Evolutionary conservation across 2,888 invertebrate species (phyloP).

Genomic region (Eumacrocentrus americanus): DNA sequence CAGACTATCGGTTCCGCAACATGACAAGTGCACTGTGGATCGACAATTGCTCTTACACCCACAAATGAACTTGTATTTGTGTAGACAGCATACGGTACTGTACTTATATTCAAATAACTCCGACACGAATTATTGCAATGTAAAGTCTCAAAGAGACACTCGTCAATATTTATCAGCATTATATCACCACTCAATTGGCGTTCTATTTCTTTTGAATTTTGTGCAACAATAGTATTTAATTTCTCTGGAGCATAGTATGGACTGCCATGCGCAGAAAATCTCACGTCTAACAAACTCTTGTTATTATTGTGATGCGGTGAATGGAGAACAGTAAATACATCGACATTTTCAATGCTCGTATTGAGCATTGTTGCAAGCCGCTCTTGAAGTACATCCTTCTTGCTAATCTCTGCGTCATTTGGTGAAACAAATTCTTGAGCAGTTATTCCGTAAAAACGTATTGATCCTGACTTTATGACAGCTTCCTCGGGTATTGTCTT

Average conservation of each 20-base stretch:
- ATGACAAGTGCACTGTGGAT: conserved; percentile 78
- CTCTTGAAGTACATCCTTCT: conserved; percentile 73
- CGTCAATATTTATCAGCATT: conserved; percentile 89
- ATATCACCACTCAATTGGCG: conserved; percentile 75
- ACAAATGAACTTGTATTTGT: conserved; percentile 95
- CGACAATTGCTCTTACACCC: conserved; percentile 85
- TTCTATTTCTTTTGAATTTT: conserved; percentile 75
- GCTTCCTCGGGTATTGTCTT: conserved; percentile 90
- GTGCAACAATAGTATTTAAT: conserved; percentile 82
- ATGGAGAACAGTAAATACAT: conserved; percentile 89
- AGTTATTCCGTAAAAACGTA: conserved; percentile 80
- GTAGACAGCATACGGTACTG: conserved; percentile 81
- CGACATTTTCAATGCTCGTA: conserved; percentile 81
- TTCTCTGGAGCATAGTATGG: conserved; percentile 90
- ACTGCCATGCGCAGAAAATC: conserved; percentile 93
- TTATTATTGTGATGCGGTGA: conserved; percentile 69
- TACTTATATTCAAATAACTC: conserved; percentile 76
- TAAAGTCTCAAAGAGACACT: conserved; percentile 79
- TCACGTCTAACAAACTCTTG: conserved; percentile 75
- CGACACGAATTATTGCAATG: conserved; percentile 80
- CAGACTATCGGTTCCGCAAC: conserved; percentile 67
- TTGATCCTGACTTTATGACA: conserved; percentile 89
- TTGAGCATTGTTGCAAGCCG: conserved; percentile 76
- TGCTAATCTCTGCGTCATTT: conserved; percentile 69
- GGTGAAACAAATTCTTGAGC: conserved; percentile 85